Conservation (phyloP, 1,140 invertebrate genomes). For the Cyphomyrmex costatus region DNA sequence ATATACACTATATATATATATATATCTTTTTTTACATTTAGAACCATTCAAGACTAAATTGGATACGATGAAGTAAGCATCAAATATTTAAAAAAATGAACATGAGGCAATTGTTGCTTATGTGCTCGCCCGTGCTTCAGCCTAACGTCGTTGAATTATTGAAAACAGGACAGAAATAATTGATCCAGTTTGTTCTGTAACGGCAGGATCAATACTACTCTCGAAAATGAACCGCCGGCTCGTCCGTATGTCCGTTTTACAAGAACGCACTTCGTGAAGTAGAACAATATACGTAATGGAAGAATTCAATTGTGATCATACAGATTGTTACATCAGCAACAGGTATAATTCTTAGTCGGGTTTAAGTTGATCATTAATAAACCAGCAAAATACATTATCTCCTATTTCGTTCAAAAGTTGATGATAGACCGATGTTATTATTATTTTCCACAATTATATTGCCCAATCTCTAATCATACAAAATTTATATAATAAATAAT, state of each 20-base stretch:
- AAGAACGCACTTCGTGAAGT: not conserved
- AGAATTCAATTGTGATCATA: conserved; percentile 46
- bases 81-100: conserved; percentile 26
- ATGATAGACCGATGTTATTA: not conserved
- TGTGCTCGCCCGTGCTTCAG: not conserved
- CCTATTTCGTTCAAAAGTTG: not conserved
- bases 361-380: conserved; percentile 44
- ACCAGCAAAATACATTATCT: not conserved
- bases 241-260: not conserved
- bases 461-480: not conserved
- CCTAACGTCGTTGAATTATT: conserved; percentile 64
- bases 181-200: conserved; percentile 58
- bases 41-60: not conserved
- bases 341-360: conserved; percentile 58
- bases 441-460: not conserved
- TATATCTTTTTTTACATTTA: not conserved
- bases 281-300: conserved; percentile 43
- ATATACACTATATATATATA: no score
- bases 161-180: conserved; percentile 66
- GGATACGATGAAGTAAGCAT: not conserved
- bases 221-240: conserved; percentile 62
- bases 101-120: not conserved
- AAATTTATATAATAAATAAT: conserved; percentile 24
- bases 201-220: conserved; percentile 70
- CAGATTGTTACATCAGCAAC: conserved; percentile 70